Percentiles rank a stretch among this genome's conserved stretches.
These are phyloP conservation scores for Liodrosophila aerea DNA, from an alignment of 2,888 invertebrate genomes.

Conservation along the genomic window DNA sequence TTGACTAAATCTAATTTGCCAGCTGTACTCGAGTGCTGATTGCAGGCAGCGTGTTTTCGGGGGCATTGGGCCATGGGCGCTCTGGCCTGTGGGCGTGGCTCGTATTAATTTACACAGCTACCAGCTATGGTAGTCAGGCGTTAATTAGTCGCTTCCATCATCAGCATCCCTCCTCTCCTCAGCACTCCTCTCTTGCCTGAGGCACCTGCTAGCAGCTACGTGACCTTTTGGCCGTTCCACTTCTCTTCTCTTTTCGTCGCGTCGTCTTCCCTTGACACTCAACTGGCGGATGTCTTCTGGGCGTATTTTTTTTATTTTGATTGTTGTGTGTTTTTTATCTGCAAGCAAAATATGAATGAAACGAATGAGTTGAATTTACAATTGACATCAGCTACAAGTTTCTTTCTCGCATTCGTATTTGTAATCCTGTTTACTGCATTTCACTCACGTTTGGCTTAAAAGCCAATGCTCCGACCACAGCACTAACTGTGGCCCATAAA, in stretches of 20 bases:
- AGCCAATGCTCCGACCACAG: conserved; percentile 4
- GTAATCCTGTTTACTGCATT: conserved; percentile 5
- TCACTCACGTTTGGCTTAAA: background rate
- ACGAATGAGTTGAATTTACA: conserved; percentile 45
- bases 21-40: conserved; percentile 21
- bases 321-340: conserved; percentile 32
- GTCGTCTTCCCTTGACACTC: conserved; percentile 1
- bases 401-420: conserved; percentile 16
- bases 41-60: conserved; percentile 8
- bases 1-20: conserved; percentile 40
- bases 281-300: background rate
- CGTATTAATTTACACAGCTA: conserved; percentile 26
- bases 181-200: conserved; percentile 5
- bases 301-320: conserved; percentile 2
- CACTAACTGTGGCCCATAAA: conserved; percentile 26
- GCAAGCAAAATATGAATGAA: conserved; percentile 51
- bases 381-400: conserved; percentile 5
- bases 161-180: conserved; percentile 7
- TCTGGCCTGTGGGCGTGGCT: conserved; percentile 11
- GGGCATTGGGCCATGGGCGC: background rate
- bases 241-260: background rate
- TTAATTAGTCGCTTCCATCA: no score
- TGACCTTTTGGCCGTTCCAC: conserved; percentile 15
- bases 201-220: conserved; percentile 27
- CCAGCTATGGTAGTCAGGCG: conserved; percentile 18